Conservation (phyloP, 2,888 invertebrate genomes). For the Plagiodera versicolora region DNA sequence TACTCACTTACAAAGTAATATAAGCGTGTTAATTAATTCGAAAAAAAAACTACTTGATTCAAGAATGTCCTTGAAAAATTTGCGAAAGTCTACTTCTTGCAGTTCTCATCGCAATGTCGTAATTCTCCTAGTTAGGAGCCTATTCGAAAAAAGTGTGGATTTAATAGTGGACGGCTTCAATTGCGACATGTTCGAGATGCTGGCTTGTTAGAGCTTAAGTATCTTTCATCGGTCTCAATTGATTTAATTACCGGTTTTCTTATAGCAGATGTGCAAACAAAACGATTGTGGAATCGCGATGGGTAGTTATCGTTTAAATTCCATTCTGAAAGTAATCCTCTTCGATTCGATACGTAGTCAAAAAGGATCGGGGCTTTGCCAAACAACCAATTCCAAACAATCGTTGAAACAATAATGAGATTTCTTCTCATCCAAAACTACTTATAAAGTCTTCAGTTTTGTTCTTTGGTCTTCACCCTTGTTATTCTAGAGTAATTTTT, state of each 20-base stretch:
- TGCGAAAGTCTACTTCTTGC: not conserved
- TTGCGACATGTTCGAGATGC: not conserved
- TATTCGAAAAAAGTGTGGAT: not conserved
- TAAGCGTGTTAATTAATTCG: no score
- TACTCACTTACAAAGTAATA: no score
- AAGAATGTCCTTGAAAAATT: no score
- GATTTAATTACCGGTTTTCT: not conserved
- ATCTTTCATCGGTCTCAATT: not conserved
- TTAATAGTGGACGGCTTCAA: not conserved
- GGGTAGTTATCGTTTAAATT: not conserved
- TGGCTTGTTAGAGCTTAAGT: not conserved
- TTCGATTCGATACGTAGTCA: not conserved
- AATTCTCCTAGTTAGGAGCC: not conserved
- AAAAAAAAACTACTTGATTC: no score
- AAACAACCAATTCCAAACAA: no score
- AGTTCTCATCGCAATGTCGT: not conserved
- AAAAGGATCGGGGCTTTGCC: not conserved
- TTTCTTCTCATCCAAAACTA: no score
- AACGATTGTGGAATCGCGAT: not conserved
- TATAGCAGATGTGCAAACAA: not conserved
- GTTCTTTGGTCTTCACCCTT: no score
- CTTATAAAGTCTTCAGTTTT: no score
- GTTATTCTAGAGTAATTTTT: no score
- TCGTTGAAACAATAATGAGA: no score
- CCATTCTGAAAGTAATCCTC: not conserved